Evolutionary conservation across 2,113 vertebrate genomes (phyloP).

Genomic region (Trachemys scripta): DNA sequence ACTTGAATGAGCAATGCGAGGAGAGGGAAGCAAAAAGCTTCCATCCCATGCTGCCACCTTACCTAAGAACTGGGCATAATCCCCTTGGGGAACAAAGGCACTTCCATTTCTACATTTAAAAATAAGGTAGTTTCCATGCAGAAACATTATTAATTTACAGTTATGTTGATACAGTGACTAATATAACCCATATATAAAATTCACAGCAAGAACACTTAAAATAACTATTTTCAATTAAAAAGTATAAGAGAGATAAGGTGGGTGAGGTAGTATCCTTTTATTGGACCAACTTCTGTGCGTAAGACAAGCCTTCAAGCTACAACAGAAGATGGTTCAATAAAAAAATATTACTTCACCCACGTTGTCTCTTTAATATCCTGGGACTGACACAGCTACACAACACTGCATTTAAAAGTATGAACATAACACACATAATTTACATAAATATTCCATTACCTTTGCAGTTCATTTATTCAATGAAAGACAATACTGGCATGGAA

Average conservation of each 20-base stretch:
- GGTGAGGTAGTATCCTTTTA: neutral
- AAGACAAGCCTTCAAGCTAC: neutral
- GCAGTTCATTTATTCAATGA: neutral
- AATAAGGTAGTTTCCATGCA: neutral
- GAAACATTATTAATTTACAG: neutral
- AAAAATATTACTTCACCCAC: neutral
- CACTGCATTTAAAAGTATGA: neutral
- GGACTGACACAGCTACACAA: neutral
- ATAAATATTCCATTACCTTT: neutral
- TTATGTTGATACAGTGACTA: neutral
- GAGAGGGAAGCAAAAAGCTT: neutral
- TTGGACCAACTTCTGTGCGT: neutral
- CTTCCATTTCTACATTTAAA: neutral
- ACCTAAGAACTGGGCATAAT: fast-evolving
- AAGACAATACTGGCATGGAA: neutral
- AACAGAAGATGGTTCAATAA: neutral
- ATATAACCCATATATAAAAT: neutral
- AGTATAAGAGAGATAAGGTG: neutral
- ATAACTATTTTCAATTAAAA: neutral
- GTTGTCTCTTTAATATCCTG: neutral
- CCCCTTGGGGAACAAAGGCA: no score
- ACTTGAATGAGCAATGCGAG: fast-evolving
- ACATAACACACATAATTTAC: neutral
- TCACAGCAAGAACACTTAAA: neutral
- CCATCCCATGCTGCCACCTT: fast-evolving